Base-by-base conservation (phyloP, 2,888 invertebrate species). In the Exocentrus adspersus region DNA sequence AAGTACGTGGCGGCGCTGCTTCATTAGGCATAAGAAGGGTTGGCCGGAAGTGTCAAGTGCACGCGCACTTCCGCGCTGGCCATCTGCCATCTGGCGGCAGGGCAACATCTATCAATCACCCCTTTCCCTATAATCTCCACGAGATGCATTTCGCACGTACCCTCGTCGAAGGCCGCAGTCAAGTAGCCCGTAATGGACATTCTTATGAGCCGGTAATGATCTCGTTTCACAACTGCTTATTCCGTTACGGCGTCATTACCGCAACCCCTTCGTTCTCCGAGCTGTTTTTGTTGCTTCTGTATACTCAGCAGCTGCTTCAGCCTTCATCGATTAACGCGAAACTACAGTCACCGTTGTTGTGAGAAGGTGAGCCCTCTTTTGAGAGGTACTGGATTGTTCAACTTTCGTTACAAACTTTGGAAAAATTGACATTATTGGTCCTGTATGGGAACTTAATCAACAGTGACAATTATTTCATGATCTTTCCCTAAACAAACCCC, bases 31-130 rank as follows among this genome's bases (percentile, higher is more conserved):
- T 57, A 73, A 73, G 76, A 77, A 78, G 78, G 77, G 77, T 76
- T 75, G 74, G 72, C 75, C 79, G 80, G 80, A 80, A 80, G 80
- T 81, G 81, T 81, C 80, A 80, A 81, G 79, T 79, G 79, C 79
- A 80, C 77, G 78, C 77, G 76, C 72, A 78, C 77, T 79, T 80
- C 79, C 79, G 76, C 71, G 73, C 65, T 65, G 64, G 66, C 67
- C 69, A 67, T 63, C 64, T 62, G 67, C 67, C 69, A 65, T 63
- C 63, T 59, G 64, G 56, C 65, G 56, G 56, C 65, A 52, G 46
- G 51, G 65, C 63, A 65, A 51, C 67, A 71, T 69, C 70, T 68
- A 72, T 72, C 72, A 71, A 73, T 72, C 73, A 71, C 59, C 70
- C 67, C 68, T 64, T 67, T 65, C 56, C 60, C 63, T 65, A n/a